A percentile compares a stretch with the other conserved stretches of the same genome.
Conservation (phyloP, 2,888 invertebrate species). For the Cephus spinipes region DNA sequence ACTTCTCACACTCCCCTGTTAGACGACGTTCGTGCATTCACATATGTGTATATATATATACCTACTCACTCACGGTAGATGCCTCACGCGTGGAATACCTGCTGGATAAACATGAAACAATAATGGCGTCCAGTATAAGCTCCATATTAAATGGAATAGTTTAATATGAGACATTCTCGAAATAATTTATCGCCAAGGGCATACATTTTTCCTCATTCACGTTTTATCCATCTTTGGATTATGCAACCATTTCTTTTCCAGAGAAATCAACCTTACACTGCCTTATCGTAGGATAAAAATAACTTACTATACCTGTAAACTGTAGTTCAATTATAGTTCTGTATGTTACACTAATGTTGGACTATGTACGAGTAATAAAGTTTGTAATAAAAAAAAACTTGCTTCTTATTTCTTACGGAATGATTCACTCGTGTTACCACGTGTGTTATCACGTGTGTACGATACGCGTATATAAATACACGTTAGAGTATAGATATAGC, state of each 20-base stretch:
- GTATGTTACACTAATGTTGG: not conserved
- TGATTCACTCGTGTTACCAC: not conserved
- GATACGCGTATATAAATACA: not conserved
- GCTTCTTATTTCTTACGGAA: not conserved
- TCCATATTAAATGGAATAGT: not conserved
- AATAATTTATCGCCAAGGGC: not conserved
- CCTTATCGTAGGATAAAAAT: not conserved
- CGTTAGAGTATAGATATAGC: not conserved
- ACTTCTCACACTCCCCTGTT: not conserved
- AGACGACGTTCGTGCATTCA: not conserved
- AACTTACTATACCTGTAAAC: not conserved
- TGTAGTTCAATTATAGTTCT: not conserved
- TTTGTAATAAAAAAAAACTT: not conserved
- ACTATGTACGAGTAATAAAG: not conserved
- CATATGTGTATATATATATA: too few relatives aligned
- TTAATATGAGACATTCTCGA: not conserved
- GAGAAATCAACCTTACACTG: too few relatives aligned
- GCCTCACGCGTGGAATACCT: not conserved
- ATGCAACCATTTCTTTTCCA: too few relatives aligned
- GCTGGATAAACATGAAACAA: not conserved
- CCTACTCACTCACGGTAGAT: not conserved
- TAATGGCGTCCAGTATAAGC: not conserved
- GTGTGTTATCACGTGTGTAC: not conserved
- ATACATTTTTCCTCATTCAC: not conserved
- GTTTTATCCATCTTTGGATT: not conserved